Conservation (phyloP, 2,113 vertebrate genomes). For the Pteropus alecto region DNA sequence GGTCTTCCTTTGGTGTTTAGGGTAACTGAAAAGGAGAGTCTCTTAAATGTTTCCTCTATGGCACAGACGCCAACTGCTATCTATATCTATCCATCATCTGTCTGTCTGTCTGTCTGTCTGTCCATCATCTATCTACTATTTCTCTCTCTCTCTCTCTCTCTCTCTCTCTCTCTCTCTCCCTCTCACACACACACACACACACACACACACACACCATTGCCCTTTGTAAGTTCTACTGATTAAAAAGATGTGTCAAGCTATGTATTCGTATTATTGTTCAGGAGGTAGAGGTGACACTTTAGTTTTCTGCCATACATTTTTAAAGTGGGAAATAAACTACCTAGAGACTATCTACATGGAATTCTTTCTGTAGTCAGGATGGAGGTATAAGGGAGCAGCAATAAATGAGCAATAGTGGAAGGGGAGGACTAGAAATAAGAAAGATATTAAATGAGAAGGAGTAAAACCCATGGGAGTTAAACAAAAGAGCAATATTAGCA, state of each 20-base stretch:
- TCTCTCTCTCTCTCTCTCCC: background rate
- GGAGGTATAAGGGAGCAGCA: background rate
- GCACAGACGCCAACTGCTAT: background rate
- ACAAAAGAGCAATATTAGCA: background rate
- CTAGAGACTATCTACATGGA: background rate
- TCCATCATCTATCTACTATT: background rate
- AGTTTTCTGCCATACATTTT: background rate
- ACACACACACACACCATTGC: background rate
- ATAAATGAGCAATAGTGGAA: too few relatives aligned
- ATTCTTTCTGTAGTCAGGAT: background rate
- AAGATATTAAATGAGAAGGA: background rate
- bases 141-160: background rate
- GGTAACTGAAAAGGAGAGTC: constrained; percentile 20
- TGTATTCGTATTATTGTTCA: background rate
- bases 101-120: too few relatives aligned
- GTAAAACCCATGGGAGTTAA: background rate
- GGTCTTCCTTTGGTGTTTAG: background rate
- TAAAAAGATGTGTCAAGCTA: background rate
- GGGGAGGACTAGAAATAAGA: background rate
- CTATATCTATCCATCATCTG: too few relatives aligned
- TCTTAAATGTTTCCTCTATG: background rate
- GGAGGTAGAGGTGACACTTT: background rate
- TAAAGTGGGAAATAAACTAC: background rate
- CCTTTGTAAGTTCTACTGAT: background rate
- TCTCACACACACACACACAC: background rate